These are phyloP conservation scores for Tauraco hartlaubi DNA, from an alignment of 2,797 vertebrate genomes.

Conservation along the genomic window DNA sequence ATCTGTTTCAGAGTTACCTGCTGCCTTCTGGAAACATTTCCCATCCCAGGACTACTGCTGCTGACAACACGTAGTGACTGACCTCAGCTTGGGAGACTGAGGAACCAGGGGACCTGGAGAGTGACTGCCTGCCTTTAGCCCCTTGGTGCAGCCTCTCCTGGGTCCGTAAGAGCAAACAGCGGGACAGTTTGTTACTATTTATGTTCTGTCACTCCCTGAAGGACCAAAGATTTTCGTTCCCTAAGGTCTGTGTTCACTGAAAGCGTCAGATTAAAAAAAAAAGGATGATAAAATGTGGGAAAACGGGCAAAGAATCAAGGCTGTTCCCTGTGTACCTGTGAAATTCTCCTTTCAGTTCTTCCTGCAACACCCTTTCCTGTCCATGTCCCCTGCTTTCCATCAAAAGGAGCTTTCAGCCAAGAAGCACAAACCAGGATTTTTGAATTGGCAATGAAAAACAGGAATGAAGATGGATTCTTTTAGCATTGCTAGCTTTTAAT, in stretches of 20 bases:
- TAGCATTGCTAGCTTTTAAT: neutral
- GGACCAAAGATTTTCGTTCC: neutral
- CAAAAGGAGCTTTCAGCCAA: neutral
- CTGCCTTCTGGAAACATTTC: neutral
- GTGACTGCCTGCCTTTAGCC: neutral
- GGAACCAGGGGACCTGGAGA: neutral
- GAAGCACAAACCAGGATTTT: neutral
- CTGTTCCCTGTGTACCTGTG: neutral
- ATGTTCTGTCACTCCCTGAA: neutral
- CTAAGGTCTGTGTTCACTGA: neutral
- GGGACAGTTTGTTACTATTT: neutral
- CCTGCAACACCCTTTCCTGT: neutral
- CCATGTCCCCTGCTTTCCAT: neutral
- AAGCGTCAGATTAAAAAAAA: neutral
- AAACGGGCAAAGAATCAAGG: neutral
- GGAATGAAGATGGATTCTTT: constrained; percentile 6
- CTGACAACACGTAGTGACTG: neutral
- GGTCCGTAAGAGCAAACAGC: neutral
- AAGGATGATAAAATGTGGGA: constrained; percentile 3
- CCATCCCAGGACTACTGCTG: neutral
- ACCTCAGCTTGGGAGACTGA: neutral
- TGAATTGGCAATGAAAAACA: neutral
- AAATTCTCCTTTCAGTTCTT: constrained; percentile 23
- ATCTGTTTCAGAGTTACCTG: neutral
- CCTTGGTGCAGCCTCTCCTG: neutral